These are phyloP conservation scores for Dunckerocampus dactyliophorus DNA, from an alignment of 2,113 vertebrate genomes.

Conservation along the genomic window DNA sequence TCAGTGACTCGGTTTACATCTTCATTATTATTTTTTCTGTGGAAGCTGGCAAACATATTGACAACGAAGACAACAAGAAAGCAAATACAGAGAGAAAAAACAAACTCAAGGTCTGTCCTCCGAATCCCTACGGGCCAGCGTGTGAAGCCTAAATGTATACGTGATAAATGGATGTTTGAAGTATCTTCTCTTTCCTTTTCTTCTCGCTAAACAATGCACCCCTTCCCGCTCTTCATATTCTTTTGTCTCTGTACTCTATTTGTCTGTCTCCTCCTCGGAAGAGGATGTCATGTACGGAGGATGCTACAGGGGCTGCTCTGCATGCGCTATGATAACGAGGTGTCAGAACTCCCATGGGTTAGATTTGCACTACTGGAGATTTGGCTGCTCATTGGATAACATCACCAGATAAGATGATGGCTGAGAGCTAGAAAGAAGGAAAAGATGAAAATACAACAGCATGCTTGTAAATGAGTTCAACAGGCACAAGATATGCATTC, in stretches of 20 bases:
- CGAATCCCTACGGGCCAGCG: conserved; percentile 33
- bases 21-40: not conserved
- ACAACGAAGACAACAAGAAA: not conserved
- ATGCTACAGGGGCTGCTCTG: conserved; percentile 29
- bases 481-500: not conserved
- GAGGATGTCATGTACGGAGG: conserved; percentile 33
- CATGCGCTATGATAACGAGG: conserved; percentile 51
- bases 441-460: conserved; percentile 19
- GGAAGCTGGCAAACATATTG: not conserved
- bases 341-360: conserved; percentile 46
- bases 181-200: conserved; percentile 2
- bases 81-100: conserved; percentile 7
- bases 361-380: conserved; percentile 51
- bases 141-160: conserved; percentile 41
- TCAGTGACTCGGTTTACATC: no score
- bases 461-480: not conserved
- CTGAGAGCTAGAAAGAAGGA: not conserved
- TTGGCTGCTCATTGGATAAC: conserved; percentile 36
- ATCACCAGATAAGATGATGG: conserved; percentile 28
- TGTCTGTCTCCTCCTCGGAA: conserved; percentile 23
- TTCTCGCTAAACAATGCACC: conserved; percentile 6
- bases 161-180: conserved; percentile 32
- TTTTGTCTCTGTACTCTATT: conserved; percentile 16
- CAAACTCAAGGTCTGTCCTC: conserved; percentile 25
- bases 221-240: conserved; percentile 5